Evolutionary conservation across 2,888 invertebrate genomes (phyloP).

Genomic region (Crossocerus cetratus): DNA sequence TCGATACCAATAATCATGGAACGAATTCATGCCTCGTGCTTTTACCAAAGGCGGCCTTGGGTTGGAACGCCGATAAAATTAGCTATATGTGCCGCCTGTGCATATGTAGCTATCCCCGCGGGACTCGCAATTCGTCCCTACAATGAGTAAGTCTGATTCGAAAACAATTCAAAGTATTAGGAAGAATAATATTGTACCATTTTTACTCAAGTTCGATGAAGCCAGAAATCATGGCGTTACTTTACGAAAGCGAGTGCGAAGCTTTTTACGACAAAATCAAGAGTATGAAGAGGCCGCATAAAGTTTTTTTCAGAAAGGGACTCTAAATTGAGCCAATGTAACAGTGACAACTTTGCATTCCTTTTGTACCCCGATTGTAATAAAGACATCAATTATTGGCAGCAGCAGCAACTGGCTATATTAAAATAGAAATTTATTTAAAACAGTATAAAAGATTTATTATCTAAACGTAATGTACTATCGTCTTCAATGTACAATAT

Average conservation of each 20-base stretch:
- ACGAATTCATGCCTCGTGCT: constrained; percentile 46
- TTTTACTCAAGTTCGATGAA: constrained; percentile 37
- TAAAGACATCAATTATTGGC: neutral
- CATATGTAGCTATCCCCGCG: constrained; percentile 42
- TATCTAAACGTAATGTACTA: constrained; percentile 11
- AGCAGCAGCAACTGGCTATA: constrained; percentile 1
- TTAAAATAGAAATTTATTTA: constrained; percentile 41
- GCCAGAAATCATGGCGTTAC: constrained; percentile 31
- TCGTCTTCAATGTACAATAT: constrained; percentile 63
- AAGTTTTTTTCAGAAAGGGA: constrained; percentile 57
- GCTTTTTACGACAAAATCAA: constrained; percentile 26
- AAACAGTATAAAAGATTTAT: constrained; percentile 34
- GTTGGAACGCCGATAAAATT: constrained; percentile 38
- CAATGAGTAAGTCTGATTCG: constrained; percentile 49
- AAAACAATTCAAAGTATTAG: neutral
- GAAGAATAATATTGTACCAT: neutral
- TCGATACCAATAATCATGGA: constrained; percentile 51
- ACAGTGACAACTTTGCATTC: neutral
- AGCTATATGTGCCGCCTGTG: constrained; percentile 37
- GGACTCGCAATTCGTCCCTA: constrained; percentile 57
- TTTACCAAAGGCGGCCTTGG: constrained; percentile 50
- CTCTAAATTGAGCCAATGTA: constrained; percentile 29
- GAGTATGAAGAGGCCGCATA: constrained; percentile 25
- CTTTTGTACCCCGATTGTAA: neutral
- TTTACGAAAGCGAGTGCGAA: constrained; percentile 26